Evolutionary conservation across 2,113 vertebrate genomes (phyloP), one percentile per base, ranked within the genome.

Genomic region (Dendrocopos noguchii): DNA sequence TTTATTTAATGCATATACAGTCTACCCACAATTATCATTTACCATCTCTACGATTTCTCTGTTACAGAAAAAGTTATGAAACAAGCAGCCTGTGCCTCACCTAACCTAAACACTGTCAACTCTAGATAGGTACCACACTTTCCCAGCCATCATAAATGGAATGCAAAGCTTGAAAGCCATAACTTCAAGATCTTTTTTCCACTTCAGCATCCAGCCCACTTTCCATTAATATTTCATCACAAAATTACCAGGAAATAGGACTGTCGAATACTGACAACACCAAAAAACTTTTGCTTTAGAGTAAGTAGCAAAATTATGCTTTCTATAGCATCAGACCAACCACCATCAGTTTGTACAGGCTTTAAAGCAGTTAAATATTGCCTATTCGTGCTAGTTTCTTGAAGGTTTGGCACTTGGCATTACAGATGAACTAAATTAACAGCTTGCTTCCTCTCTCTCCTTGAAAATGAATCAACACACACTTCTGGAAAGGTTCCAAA

Each of bases 51-150:
- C 57, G 31, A 25, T 46, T 82, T 55, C 57, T 68, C 55, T 89
- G 77, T 77, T 39, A 80, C 9, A 63, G 46, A 56, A 85, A 87
- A 47, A 64, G 13, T 87, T 92, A 87, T 0, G 0, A 94, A 92
- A 87, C 19, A 68, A 82, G 46, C 5, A 87, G 59, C 34, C 68
- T 75, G 53, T 10, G 34, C 65, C 60, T 83, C 87, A 91, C 84
- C 78, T 76, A 90, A 77, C 60, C 84, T 82, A 64, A 96, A 89
- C 65, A 91, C 15, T 79, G 59, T 70, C 91, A 80, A 78, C 74
- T 70, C 67, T 5, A 13, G 67, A 66, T 50, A 81, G 4, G 34
- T 61, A 61, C 66, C 73, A 93, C 28, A 55, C 56, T 77, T 90
- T 53, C 53, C 28, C 67, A 87, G 42, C 5, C 57, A 85, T 75